These are phyloP conservation scores for Tetragnatha versicolor DNA, from an alignment of 1,140 invertebrate species.

Conservation along the genomic window DNA sequence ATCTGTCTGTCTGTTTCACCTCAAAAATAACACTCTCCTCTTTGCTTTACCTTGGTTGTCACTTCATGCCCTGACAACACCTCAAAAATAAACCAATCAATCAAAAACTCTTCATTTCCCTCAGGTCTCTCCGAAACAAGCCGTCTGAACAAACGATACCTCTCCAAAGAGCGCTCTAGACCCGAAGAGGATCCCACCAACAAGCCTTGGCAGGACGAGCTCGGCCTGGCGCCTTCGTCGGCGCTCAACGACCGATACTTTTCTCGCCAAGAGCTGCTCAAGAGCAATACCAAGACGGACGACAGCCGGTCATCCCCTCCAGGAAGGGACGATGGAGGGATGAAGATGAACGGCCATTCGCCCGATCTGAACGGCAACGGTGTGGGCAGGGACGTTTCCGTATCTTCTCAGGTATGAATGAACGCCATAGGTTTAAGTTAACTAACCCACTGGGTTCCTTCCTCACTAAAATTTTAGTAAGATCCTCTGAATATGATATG, in stretches of 20 bases:
- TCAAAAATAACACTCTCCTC: too few species aligned
- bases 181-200: not conserved
- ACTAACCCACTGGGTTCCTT: too few species aligned
- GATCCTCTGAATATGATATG: too few species aligned
- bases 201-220: constrained; percentile 56
- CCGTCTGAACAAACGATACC: constrained; percentile 53
- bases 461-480: too few species aligned
- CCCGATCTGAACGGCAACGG: constrained; percentile 43
- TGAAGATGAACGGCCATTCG: constrained; percentile 56
- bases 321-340: not conserved
- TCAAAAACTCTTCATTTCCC: too few species aligned
- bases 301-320: constrained; percentile 41
- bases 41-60: too few species aligned
- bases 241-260: constrained; percentile 61
- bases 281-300: constrained; percentile 54
- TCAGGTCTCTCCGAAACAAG: constrained; percentile 57
- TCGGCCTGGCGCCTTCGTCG: constrained; percentile 58
- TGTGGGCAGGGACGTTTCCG: constrained; percentile 7
- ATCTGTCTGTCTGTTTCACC: too few species aligned
- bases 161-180: constrained; percentile 6
- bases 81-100: too few species aligned
- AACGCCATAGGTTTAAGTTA: too few species aligned
- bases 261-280: constrained; percentile 54
- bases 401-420: constrained; percentile 35
- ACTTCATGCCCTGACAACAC: too few species aligned